phyloP scores from a whole-genome alignment of 2,113 vertebrate species.

The Zosterops hypoxanthus region DNA sequence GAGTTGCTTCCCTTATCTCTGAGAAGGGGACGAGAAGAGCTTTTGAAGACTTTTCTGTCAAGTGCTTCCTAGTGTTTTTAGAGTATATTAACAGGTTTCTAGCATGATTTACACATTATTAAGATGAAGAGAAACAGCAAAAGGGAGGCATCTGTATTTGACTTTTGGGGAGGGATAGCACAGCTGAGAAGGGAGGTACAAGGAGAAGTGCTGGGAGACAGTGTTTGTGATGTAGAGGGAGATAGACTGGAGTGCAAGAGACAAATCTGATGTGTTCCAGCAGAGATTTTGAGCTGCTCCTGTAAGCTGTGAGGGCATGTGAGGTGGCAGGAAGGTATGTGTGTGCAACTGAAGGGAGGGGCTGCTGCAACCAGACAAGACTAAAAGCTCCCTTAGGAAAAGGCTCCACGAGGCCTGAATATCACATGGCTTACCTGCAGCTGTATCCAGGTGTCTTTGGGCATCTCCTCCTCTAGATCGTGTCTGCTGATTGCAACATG shows the following conservation, averaged over 20 bases:
- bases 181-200: neutral
- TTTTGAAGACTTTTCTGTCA: neutral
- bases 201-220: neutral
- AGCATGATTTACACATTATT: neutral
- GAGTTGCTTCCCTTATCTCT: neutral
- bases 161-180: neutral
- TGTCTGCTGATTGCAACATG: neutral
- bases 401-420: neutral
- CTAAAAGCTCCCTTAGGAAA: neutral
- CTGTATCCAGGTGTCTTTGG: neutral
- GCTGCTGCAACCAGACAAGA: neutral
- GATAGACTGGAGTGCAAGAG: neutral
- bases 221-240: neutral
- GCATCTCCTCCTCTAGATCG: neutral
- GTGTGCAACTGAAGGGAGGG: neutral
- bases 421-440: neutral
- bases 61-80: neutral
- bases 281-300: neutral
- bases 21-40: neutral
- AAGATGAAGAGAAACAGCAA: neutral
- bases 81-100: neutral
- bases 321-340: fast-evolving
- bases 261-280: neutral
- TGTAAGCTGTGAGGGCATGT: neutral
- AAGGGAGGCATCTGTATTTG: neutral